These are phyloP conservation scores for Trichopria drosophilae DNA, from an alignment of 2,888 invertebrate genomes.

Conservation along the genomic window DNA sequence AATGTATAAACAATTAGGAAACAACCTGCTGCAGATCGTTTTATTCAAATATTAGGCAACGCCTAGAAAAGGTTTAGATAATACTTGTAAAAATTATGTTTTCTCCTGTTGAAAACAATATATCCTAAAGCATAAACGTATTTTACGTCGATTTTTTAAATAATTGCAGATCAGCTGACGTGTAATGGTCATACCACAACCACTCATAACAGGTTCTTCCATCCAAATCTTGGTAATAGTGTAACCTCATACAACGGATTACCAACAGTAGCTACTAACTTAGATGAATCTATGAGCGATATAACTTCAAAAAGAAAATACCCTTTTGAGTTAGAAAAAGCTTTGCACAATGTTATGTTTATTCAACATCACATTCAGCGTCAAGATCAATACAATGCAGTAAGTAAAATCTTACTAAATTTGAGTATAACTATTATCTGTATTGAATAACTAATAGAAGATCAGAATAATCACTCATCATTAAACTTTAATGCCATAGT, in stretches of 20 bases:
- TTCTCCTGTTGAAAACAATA: no score
- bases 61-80: no score
- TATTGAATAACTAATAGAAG: no score
- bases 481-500: background rate
- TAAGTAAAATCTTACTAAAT: slow-evolving; percentile 59
- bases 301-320: slow-evolving; percentile 79
- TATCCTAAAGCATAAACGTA: no score
- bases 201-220: slow-evolving; percentile 77
- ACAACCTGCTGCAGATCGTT: no score
- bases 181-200: slow-evolving; percentile 81
- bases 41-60: no score
- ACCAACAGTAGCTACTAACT: slow-evolving; percentile 64
- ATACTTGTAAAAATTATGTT: no score
- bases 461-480: background rate
- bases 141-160: no score
- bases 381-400: slow-evolving; percentile 94
- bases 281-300: slow-evolving; percentile 81
- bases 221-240: slow-evolving; percentile 69
- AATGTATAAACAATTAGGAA: no score
- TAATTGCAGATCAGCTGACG: no score
- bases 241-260: slow-evolving; percentile 78
- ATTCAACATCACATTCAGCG: slow-evolving; percentile 92
- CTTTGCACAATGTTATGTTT: slow-evolving; percentile 93
- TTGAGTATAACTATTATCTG: no score
- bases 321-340: slow-evolving; percentile 90